Percentiles rank a stretch among this genome's conserved stretches.
These are phyloP conservation scores for Palythoa grandis DNA, from an alignment of 92 coral and sea anemone species.

Conservation along the genomic window DNA sequence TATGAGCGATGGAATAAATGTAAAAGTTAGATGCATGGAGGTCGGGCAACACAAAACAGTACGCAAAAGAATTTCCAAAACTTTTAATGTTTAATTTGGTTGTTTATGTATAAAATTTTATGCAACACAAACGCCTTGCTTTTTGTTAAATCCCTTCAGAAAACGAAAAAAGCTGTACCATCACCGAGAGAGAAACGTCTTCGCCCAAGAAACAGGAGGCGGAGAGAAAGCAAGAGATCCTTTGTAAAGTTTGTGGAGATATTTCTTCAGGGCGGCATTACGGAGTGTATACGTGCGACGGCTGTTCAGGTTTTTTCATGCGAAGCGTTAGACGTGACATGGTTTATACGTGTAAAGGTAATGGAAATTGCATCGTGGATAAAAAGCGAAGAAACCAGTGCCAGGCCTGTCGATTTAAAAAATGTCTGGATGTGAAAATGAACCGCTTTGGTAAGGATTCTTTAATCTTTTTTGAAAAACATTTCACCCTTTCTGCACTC, in stretches of 20 bases:
- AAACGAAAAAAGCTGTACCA: slow-evolving; percentile 61
- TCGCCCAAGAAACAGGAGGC: slow-evolving; percentile 78
- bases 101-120: slow-evolving; percentile 6
- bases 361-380: slow-evolving; percentile 92
- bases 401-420: slow-evolving; percentile 97
- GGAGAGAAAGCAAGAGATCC: slow-evolving; percentile 87
- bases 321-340: slow-evolving; percentile 95
- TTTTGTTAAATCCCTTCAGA: slow-evolving; percentile 40
- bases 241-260: slow-evolving; percentile 98
- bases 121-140: slow-evolving; percentile 36
- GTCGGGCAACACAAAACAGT: slow-evolving; percentile 6
- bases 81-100: slow-evolving; percentile 31
- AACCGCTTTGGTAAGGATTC: slow-evolving; percentile 93
- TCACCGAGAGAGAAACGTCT: slow-evolving; percentile 65
- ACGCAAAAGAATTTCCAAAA: neutral
- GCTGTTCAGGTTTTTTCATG: slow-evolving; percentile 98
- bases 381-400: slow-evolving; percentile 97
- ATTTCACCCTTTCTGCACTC: neutral
- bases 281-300: slow-evolving; percentile 97
- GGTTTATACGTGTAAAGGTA: slow-evolving; percentile 98
- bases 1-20: slow-evolving; percentile 21
- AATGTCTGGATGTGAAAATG: slow-evolving; percentile 98
- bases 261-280: slow-evolving; percentile 97
- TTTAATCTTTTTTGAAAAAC: neutral
- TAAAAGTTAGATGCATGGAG: slow-evolving; percentile 26